A percentile compares a stretch with the other conserved stretches of the same genome.
phyloP scores from a whole-genome alignment of 2,113 vertebrate species.

The Cephalopterus ornatus region DNA sequence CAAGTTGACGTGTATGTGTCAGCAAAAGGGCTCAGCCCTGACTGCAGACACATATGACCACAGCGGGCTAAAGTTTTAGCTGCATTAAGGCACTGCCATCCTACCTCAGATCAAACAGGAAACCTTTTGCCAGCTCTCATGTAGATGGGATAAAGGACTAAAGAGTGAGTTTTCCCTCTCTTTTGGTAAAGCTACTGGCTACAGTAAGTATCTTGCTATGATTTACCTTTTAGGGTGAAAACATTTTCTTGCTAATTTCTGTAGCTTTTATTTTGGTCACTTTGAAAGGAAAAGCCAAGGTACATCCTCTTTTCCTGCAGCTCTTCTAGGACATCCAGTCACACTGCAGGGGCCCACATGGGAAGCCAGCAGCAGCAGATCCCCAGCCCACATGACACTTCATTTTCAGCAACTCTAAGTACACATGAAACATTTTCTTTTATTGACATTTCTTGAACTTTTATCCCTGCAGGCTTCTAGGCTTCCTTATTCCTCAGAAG shows the following conservation, averaged over 20 bases:
- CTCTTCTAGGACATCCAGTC: background rate
- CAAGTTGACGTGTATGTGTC: background rate
- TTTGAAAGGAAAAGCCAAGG: background rate
- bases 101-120: background rate
- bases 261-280: background rate
- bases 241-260: background rate
- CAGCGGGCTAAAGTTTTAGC: background rate
- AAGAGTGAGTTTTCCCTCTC: background rate
- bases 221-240: background rate
- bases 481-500: conserved; percentile 15
- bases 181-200: background rate
- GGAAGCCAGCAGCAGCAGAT: background rate
- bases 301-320: background rate
- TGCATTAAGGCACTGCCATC: background rate
- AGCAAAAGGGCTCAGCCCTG: background rate
- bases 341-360: background rate
- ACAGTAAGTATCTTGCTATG: background rate
- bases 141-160: background rate
- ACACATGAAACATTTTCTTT: background rate
- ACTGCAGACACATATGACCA: background rate
- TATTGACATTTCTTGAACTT: background rate
- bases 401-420: background rate
- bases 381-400: background rate
- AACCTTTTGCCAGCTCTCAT: background rate
- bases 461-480: background rate